Conservation (phyloP, 2,113 vertebrate species). For the Hippocampus barbouri region DNA sequence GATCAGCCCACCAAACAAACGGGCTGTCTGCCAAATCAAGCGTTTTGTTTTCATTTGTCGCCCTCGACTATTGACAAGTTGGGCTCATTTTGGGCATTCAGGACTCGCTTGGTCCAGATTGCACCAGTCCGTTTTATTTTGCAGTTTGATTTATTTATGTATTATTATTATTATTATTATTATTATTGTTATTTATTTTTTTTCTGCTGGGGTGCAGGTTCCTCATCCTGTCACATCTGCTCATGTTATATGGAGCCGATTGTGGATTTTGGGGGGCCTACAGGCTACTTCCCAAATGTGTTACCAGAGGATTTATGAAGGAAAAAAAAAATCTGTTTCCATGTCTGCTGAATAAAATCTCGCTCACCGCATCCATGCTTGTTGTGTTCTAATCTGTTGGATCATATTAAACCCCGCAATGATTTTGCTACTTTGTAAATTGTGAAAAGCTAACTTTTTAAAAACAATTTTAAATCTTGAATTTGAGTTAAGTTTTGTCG, state of each 20-base stretch:
- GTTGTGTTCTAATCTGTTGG: neutral
- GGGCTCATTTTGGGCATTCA: neutral
- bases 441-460: neutral
- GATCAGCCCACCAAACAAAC: neutral
- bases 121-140: conserved; percentile 4
- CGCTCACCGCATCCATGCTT: neutral
- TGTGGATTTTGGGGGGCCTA: neutral
- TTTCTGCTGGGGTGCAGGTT: conserved; percentile 13
- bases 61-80: neutral
- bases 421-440: conserved; percentile 24
- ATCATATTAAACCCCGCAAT: neutral
- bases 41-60: neutral
- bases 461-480: neutral
- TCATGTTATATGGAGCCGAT: conserved; percentile 7
- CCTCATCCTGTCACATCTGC: conserved; percentile 14
- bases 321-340: conserved; percentile 17
- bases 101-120: neutral
- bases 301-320: conserved; percentile 9
- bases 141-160: neutral
- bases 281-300: conserved; percentile 18
- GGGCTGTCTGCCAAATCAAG: neutral
- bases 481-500: conserved; percentile 17
- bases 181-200: neutral
- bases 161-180: too few relatives aligned
- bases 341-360: conserved; percentile 11